Conservation (phyloP, 2,888 invertebrate genomes). For the Diplazon laetatorius region DNA sequence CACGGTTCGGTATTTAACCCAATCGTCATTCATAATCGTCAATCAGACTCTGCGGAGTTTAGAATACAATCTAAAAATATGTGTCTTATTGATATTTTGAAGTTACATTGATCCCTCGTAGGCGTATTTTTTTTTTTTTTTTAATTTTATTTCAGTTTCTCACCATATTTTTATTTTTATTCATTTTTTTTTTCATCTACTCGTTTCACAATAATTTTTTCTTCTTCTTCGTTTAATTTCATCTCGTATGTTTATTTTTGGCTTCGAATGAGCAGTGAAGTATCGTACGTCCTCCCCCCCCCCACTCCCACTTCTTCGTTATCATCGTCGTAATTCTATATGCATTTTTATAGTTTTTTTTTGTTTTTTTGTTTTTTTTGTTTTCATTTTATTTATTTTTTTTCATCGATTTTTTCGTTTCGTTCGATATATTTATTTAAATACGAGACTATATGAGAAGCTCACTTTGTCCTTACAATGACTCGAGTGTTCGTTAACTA, state of each 20-base stretch:
- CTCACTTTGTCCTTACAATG: not conserved
- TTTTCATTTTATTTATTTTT: not conserved
- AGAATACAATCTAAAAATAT: conserved; percentile 80
- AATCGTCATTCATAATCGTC: too few relatives aligned
- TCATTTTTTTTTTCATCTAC: conserved; percentile 63
- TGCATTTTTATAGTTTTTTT: not conserved
- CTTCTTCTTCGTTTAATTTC: conserved; percentile 20
- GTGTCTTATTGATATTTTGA: conserved; percentile 78
- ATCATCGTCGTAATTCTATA: conserved; percentile 12
- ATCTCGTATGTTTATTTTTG: conserved; percentile 68
- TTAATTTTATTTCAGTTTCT: conserved; percentile 33
- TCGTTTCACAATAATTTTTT: conserved; percentile 42
- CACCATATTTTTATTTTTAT: conserved; percentile 15
- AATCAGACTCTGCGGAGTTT: conserved; percentile 65
- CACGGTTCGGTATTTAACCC: conserved; percentile 22
- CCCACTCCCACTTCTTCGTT: conserved; percentile 26
- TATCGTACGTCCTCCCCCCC: conserved; percentile 38
- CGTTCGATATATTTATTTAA: not conserved
- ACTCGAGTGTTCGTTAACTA: not conserved
- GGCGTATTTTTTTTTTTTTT: conserved; percentile 69
- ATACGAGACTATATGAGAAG: not conserved
- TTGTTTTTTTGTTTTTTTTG: conserved; percentile 5
- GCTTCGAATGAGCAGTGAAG: conserved; percentile 75
- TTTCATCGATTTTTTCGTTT: not conserved
- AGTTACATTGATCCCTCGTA: conserved; percentile 79